Percentiles rank a stretch among this genome's conserved stretches.
These are phyloP conservation scores for Intoshia linei DNA, from an alignment of 1,140 invertebrate genomes.

Conservation along the genomic window DNA sequence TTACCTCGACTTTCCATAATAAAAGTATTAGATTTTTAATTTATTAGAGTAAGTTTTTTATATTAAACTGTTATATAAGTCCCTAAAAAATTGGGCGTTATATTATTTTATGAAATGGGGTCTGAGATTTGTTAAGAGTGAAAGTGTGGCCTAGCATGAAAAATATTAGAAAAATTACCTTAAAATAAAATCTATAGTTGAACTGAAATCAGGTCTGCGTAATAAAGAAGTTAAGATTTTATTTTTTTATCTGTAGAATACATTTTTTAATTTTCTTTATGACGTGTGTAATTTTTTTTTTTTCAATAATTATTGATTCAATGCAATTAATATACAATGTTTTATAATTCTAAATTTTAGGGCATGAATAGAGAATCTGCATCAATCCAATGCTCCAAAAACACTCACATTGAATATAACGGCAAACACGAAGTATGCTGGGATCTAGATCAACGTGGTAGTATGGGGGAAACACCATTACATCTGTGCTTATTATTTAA, in stretches of 20 bases:
- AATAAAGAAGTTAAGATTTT: conserved; percentile 11
- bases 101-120: conserved; percentile 7
- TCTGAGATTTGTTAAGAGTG: conserved; percentile 5
- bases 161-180: too few relatives aligned
- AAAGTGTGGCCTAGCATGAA: too few relatives aligned
- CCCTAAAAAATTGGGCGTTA: conserved; percentile 2
- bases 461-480: conserved; percentile 59
- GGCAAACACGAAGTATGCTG: conserved; percentile 38
- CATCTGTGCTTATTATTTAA: conserved; percentile 78
- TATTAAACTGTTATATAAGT: too few relatives aligned
- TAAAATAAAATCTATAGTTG: too few relatives aligned
- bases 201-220: too few relatives aligned
- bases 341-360: not conserved
- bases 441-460: conserved; percentile 75
- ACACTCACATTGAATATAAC: conserved; percentile 1
- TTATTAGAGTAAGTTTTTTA: too few relatives aligned
- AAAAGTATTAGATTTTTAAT: too few relatives aligned
- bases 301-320: not conserved
- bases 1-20: too few relatives aligned
- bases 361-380: not conserved
- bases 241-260: too few relatives aligned
- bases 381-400: not conserved
- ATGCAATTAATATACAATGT: not conserved
- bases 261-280: too few relatives aligned
- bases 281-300: too few relatives aligned